A percentile compares a stretch with the other conserved stretches of the same genome.
phyloP scores from a whole-genome alignment of 2,113 vertebrate genomes.

The Calidris pugnax region DNA sequence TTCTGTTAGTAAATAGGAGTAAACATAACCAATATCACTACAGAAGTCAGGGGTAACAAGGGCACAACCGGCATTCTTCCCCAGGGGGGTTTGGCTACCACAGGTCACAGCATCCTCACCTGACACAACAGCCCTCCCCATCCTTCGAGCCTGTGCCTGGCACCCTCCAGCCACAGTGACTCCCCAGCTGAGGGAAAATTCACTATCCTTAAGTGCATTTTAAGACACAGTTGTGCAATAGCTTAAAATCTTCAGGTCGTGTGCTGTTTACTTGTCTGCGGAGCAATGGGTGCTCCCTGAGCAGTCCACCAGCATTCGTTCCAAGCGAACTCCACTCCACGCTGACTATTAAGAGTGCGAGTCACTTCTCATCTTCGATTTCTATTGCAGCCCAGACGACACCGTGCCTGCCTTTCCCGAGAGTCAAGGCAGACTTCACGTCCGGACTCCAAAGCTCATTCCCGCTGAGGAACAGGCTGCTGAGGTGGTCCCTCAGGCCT shows the following conservation, averaged over 20 bases:
- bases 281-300: background rate
- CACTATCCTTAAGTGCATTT: background rate
- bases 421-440: fast-evolving
- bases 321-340: background rate
- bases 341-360: fast-evolving
- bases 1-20: background rate
- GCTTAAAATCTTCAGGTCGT: background rate
- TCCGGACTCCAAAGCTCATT: fast-evolving
- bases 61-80: background rate
- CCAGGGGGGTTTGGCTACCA: background rate
- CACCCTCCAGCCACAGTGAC: background rate
- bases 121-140: background rate
- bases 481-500: background rate
- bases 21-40: background rate
- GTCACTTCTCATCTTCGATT: background rate
- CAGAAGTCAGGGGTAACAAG: background rate
- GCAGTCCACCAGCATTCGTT: background rate
- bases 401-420: fast-evolving
- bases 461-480: background rate
- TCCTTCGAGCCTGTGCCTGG: background rate
- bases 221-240: background rate
- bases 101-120: background rate
- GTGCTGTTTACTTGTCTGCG: background rate
- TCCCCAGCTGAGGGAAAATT: background rate
- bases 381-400: background rate